Percentiles rank a stretch among this genome's conserved stretches.
These are phyloP conservation scores for Anagyrus pseudococci DNA, from an alignment of 2,888 invertebrate species.

Conservation along the genomic window DNA sequence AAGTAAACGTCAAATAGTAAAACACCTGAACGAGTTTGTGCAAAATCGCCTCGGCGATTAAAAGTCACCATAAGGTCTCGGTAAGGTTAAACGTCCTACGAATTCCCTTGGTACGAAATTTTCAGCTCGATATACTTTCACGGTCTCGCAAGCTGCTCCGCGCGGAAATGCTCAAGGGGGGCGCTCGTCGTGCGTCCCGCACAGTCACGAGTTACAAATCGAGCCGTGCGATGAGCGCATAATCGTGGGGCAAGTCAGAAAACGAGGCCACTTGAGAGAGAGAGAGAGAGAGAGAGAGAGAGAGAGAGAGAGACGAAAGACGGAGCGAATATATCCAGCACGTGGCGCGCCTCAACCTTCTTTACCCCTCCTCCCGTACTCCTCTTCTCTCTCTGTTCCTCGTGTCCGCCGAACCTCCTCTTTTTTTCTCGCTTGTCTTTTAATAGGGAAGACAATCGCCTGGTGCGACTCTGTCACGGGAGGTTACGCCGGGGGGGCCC, in stretches of 20 bases:
- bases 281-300: too few relatives aligned
- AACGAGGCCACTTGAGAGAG: constrained; percentile 56
- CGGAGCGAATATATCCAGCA: constrained; percentile 48
- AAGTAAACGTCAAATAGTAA: too few relatives aligned
- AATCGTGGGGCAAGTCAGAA: constrained; percentile 57
- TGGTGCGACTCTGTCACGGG: constrained; percentile 1
- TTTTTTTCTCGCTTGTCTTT: constrained; percentile 20
- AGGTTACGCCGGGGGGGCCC: background rate
- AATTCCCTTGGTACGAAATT: too few relatives aligned
- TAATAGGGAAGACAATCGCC: constrained; percentile 24
- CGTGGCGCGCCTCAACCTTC: background rate
- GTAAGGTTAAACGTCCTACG: too few relatives aligned
- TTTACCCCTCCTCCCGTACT: background rate
- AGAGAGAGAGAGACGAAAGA: too few relatives aligned
- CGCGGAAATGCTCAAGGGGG: constrained; percentile 16
- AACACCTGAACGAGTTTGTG: too few relatives aligned
- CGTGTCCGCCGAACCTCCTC: constrained; percentile 9
- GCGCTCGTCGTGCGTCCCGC: constrained; percentile 10
- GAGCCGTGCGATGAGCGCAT: constrained; percentile 37
- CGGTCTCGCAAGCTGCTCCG: constrained; percentile 13
- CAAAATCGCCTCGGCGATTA: too few relatives aligned
- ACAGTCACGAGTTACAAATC: constrained; percentile 37
- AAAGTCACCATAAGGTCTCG: too few relatives aligned
- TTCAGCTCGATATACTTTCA: constrained; percentile 11
- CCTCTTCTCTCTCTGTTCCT: too few relatives aligned